Base-by-base conservation (phyloP, 2,797 vertebrate species). In the Mallotus villosus region DNA sequence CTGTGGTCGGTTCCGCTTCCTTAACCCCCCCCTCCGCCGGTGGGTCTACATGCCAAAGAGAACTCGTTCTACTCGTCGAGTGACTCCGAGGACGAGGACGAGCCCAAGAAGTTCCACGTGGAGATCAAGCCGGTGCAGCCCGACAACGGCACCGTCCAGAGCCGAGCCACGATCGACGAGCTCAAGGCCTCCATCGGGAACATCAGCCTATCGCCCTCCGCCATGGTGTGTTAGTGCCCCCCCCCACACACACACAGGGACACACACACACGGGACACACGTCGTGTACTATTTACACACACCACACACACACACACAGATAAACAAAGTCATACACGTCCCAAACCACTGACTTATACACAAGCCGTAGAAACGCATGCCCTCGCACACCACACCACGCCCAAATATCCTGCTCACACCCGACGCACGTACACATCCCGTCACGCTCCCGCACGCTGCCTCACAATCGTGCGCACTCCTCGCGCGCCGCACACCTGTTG, bases 11-110 rank as follows among this genome's bases (percentile, higher is more conserved):
- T 8, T 53, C 17, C 62, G 46, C 70, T 68, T 83, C 83, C 86
- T 92, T 92, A 85, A 90, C 85, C 51, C 17, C 11, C 1, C 0
- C 41, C 85, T 19, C 2, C 12, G 1, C 0, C 41, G 70, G 17
- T n/a, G 11, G 63, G 90, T 25, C 12, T 88, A 99, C 96, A 97
- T 97, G 93, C 94, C 96, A 99, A 98, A 98, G 95, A 97, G 81
- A 98, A 96, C 75, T 93, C 96, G 85, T 99, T 98, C 90, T 96
- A 97, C 77, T 96, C 97, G 70, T 97, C 96, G 88, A 98, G 95
- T 80, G 97, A 99, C 89, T 97, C 96, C 0, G 97, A 97, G 67
- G 96, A 97, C 55, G 97, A 98, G 63, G 96, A 99, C 24, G 96
- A 97, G 80, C 96, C 95, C 74, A 94, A 94, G 84, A 97, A 94